Conservation (phyloP, 2,113 vertebrate species). For the Equus przewalskii region DNA sequence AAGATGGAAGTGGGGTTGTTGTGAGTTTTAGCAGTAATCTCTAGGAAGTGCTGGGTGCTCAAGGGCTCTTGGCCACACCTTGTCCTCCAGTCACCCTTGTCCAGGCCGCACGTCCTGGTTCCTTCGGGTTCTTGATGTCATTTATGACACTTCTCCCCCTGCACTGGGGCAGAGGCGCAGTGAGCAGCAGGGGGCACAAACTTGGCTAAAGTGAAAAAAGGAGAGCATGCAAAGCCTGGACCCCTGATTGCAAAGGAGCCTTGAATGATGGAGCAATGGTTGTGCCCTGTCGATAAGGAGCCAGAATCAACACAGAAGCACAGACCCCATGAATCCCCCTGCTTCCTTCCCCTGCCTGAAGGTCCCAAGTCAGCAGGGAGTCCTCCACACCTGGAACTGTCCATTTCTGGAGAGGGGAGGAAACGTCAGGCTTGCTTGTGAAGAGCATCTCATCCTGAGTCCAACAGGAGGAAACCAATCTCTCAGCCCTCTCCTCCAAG, state of each 20-base stretch:
- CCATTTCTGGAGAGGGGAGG: accelerated
- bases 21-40: accelerated
- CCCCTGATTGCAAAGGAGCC: not conserved
- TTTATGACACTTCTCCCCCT: no score
- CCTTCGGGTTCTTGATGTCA: accelerated
- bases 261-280: accelerated
- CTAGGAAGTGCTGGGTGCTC: accelerated
- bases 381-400: accelerated
- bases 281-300: accelerated
- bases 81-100: not conserved
- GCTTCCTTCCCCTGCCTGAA: not conserved
- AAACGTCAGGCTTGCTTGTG: accelerated
- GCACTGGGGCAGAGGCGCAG: accelerated
- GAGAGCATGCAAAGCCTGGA: accelerated
- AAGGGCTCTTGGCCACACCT: accelerated
- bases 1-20: accelerated
- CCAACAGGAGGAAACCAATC: not conserved
- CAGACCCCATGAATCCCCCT: accelerated
- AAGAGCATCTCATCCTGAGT: not conserved
- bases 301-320: accelerated
- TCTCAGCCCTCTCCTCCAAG: not conserved
- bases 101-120: accelerated
- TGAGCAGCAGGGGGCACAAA: accelerated
- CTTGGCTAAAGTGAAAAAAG: accelerated
- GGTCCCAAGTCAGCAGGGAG: not conserved